Conservation (phyloP, 2,113 vertebrate species). For the Hippolais icterina region DNA sequence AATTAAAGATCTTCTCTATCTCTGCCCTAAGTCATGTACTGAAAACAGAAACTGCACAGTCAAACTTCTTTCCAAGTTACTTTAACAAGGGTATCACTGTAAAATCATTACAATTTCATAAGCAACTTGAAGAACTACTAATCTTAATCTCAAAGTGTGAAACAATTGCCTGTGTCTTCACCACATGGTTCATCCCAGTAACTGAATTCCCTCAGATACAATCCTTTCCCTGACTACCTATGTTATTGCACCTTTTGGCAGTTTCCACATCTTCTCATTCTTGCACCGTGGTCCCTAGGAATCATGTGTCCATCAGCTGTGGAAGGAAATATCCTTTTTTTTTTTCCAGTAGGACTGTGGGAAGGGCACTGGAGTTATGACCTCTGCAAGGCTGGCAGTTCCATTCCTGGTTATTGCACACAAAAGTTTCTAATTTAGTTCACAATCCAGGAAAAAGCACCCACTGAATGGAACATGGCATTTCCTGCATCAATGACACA, state of each 20-base stretch:
- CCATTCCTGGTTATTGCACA: background rate
- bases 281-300: background rate
- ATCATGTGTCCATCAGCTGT: background rate
- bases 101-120: background rate
- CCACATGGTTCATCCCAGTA: background rate
- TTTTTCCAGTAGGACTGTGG: background rate
- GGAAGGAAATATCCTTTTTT: background rate
- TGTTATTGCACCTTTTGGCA: background rate
- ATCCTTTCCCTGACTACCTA: background rate
- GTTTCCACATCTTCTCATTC: background rate
- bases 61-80: background rate
- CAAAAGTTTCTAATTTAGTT: background rate
- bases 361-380: background rate
- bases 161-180: background rate
- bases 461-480: background rate
- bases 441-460: background rate
- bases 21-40: background rate
- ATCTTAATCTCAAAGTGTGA: background rate
- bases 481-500: background rate
- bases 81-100: background rate
- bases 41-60: background rate
- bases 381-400: background rate
- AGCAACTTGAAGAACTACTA: background rate
- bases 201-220: background rate
- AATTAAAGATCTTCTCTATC: background rate